These are phyloP conservation scores for Fukomys damarensis DNA, from an alignment of 2,113 vertebrate genomes.

Conservation along the genomic window DNA sequence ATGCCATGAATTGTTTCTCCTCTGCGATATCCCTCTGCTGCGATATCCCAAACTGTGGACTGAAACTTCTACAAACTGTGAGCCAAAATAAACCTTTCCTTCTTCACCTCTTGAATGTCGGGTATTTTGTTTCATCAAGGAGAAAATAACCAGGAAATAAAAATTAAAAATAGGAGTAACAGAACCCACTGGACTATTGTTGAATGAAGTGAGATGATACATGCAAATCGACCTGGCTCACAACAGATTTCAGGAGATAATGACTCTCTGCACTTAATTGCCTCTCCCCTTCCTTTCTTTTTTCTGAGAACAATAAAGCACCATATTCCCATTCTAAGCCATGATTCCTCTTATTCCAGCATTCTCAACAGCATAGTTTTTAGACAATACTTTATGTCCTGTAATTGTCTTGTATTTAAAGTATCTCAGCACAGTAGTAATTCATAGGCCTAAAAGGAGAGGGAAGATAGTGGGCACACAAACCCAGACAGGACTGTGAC, in stretches of 20 bases:
- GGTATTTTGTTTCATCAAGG: too few relatives aligned
- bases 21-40: neutral
- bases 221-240: neutral
- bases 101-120: too few relatives aligned
- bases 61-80: neutral
- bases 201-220: neutral
- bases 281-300: neutral
- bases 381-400: neutral
- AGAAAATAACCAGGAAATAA: too few relatives aligned
- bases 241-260: neutral
- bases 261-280: neutral
- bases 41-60: neutral
- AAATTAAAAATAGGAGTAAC: neutral
- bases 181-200: neutral
- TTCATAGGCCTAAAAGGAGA: neutral
- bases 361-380: neutral
- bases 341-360: neutral
- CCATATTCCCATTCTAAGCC: neutral
- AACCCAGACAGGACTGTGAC: neutral
- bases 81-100: too few relatives aligned
- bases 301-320: neutral
- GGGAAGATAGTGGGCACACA: neutral
- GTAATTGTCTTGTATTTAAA: slow-evolving; percentile 32
- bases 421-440: neutral
- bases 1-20: neutral